Percentiles rank a stretch among this genome's conserved stretches.
phyloP scores from a whole-genome alignment of 2,888 invertebrate genomes.

The Apomyelois bistriatella region DNA sequence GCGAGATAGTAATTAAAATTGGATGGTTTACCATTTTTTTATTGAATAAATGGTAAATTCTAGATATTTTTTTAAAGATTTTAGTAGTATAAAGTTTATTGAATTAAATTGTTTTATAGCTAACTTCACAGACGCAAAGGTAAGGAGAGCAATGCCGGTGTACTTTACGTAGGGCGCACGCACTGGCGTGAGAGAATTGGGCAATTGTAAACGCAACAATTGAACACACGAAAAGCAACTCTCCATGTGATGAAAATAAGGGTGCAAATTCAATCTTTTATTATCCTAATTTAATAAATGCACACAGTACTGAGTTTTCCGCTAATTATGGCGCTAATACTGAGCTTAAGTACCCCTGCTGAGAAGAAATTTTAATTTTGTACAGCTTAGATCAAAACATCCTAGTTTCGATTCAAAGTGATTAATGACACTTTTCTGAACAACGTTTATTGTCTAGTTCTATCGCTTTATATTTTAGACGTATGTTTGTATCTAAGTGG shows the following conservation, averaged over 20 bases:
- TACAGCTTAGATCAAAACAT: conserved; percentile 18
- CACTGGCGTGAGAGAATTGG: conserved; percentile 56
- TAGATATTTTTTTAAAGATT: no score
- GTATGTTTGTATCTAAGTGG: conserved; percentile 26
- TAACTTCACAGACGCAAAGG: neutral
- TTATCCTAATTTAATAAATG: conserved; percentile 33
- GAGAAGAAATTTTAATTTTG: conserved; percentile 46
- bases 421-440: conserved; percentile 3
- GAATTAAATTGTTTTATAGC: neutral
- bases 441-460: neutral
- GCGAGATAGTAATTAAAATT: neutral
- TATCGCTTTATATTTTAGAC: conserved; percentile 25
- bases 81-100: no score
- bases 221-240: neutral
- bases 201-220: conserved; percentile 35
- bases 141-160: conserved; percentile 9
- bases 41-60: no score
- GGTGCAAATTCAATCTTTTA: conserved; percentile 9
- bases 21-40: no score
- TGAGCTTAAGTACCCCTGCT: conserved; percentile 38
- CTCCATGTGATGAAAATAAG: neutral
- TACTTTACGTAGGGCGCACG: conserved; percentile 38
- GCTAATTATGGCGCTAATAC: conserved; percentile 66
- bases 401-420: conserved; percentile 1
- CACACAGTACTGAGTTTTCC: conserved; percentile 54